phyloP scores from a whole-genome alignment of 2,113 vertebrate genomes.

The Epinephelus cyanopodus region DNA sequence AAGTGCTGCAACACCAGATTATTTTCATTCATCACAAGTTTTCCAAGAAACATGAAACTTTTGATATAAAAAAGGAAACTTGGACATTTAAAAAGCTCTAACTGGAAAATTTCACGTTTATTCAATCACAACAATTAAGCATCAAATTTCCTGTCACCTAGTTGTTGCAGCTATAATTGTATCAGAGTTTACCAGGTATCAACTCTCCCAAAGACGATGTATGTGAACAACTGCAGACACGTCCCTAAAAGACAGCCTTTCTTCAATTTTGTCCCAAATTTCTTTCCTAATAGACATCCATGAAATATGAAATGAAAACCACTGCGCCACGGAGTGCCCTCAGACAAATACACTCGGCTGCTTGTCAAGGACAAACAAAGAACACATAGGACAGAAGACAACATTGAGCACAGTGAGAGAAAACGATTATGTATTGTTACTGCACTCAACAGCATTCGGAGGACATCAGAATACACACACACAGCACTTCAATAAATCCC shows the following conservation, averaged over 20 bases:
- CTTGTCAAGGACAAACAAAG: conserved; percentile 71
- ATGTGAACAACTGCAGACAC: background rate
- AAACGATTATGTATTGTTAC: background rate
- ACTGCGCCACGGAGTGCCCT: conserved; percentile 3
- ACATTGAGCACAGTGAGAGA: conserved; percentile 16
- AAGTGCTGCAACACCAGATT: background rate
- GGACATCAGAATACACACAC: conserved; percentile 21
- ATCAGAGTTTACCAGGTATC: background rate
- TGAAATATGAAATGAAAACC: conserved; percentile 40
- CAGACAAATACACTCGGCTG: conserved; percentile 43
- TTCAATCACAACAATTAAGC: background rate
- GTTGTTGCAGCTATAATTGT: background rate
- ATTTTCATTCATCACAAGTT: background rate
- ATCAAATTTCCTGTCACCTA: background rate
- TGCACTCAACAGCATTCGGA: conserved; percentile 2
- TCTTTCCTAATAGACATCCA: conserved; percentile 11
- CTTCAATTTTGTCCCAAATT: conserved; percentile 3
- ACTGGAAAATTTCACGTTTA: background rate
- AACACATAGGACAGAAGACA: conserved; percentile 38
- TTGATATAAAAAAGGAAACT: background rate
- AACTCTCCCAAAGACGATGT: background rate
- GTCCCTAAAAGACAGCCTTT: background rate
- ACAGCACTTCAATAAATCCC: conserved; percentile 22
- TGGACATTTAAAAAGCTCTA: background rate
- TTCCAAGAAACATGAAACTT: too few species aligned